Evolutionary conservation across 2,888 invertebrate genomes (phyloP).

Genomic region (Drosophila cracens): DNA sequence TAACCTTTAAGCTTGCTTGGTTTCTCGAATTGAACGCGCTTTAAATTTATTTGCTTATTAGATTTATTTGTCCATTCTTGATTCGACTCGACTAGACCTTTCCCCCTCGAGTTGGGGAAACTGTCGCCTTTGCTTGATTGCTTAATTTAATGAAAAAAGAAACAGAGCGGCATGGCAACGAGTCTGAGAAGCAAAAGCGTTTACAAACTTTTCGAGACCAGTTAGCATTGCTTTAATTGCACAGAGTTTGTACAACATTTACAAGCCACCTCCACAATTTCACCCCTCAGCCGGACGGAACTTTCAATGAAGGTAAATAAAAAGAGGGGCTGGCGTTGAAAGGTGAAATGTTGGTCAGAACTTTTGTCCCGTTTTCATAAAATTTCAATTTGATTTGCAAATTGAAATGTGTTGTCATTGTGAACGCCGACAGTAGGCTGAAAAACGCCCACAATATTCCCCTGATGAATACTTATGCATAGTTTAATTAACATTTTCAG

Average conservation of each 20-base stretch:
- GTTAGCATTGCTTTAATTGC: slow-evolving; percentile 60
- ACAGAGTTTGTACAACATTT: slow-evolving; percentile 24
- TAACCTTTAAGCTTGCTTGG: not conserved
- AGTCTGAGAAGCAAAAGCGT: slow-evolving; percentile 4
- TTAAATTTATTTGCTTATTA: not conserved
- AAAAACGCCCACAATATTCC: slow-evolving; percentile 1
- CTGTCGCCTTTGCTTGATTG: slow-evolving; percentile 45
- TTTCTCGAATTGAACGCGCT: not conserved
- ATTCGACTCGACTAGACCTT: slow-evolving; percentile 3
- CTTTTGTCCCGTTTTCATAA: slow-evolving; percentile 16
- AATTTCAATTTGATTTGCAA: slow-evolving; percentile 70
- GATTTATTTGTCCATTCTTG: slow-evolving; percentile 1
- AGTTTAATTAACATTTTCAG: slow-evolving; percentile 59
- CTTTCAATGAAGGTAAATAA: slow-evolving; percentile 40
- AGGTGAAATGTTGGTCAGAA: slow-evolving; percentile 46
- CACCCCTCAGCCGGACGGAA: slow-evolving; percentile 17
- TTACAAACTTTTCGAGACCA: slow-evolving; percentile 46
- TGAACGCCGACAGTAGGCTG: not conserved
- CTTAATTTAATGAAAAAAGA: slow-evolving; percentile 54
- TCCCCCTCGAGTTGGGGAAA: slow-evolving; percentile 8
- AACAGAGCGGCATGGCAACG: slow-evolving; percentile 15
- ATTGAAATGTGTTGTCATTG: slow-evolving; percentile 59
- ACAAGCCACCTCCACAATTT: slow-evolving; percentile 9
- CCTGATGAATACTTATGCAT: slow-evolving; percentile 2
- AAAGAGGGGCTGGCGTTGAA: slow-evolving; percentile 28